Base-by-base conservation (phyloP, 2,888 invertebrate genomes). In the Calameuta filiformis region DNA sequence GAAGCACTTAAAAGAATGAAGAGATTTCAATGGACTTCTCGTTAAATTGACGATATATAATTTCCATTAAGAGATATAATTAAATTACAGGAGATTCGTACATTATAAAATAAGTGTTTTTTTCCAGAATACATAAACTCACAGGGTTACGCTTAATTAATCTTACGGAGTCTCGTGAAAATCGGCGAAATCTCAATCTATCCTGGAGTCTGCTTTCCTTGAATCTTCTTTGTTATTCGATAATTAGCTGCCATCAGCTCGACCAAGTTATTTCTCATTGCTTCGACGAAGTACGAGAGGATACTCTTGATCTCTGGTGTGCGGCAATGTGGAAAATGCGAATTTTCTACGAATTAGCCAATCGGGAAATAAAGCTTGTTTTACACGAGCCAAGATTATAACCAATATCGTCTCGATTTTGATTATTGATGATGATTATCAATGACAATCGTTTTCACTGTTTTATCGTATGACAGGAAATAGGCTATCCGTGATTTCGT, bases 321-420 rank as follows among this genome's bases (percentile, higher is more conserved):
- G 77, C 79, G 79, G 71, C 83, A 84, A 85, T 71, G 81, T 79
- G 81, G 82, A 83, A 85, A 84, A 86, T 80, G 79, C 77, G 81
- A 80, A 85, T 81, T 83, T 78, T 78, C 76, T 77, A 77, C 79
- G 83, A 84, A 84, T 85, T 85, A 83, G 81, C 84, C 81, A 85
- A 86, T 86, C 79, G 83, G 78, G 83, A 86, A 85, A 84, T 85
- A 85, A 37, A 37, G 12, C 37, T 12, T 12, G 37, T 37, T 37
- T 37, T 37, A 12, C 37, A 37, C 37, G 37, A 37, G 12, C 4
- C 37, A 37, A 37, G 12, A 37, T 15, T 37, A 37, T 37, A 37
- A 37, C 37, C 37, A 15, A 37, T 37, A 37, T 12, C 35, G 35
- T 35, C 35, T 4, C 12, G 35, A 12, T 37, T 37, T 37, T 4